Base-by-base conservation (phyloP, 2,797 vertebrate genomes). In the Amazonetta brasiliensis region DNA sequence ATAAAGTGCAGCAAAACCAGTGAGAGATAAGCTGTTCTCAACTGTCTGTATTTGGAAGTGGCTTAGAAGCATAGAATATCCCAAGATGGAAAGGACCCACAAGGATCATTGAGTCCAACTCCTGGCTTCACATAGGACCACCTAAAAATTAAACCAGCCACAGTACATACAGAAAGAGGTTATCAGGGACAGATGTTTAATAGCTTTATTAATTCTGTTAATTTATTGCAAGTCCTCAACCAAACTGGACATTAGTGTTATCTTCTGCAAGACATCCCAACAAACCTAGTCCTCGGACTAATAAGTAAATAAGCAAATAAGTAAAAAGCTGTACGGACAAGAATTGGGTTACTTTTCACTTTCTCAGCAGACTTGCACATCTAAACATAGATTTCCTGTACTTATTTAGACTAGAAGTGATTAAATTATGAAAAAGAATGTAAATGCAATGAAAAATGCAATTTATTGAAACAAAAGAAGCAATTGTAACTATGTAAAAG, bases 161-260 rank as follows among this genome's bases (percentile, higher is more conserved):
- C 63, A 67, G 62, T 43, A 59, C 85, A 28, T 55, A 75, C 35
- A 52, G 72, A 94, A 94, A 89, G 69, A 82, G 75, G 87, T 94
- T 94, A 93, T 82, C 81, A 82, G 95, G 95, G 86, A 95, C 90
- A 46, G 55, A n/a, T 69, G 12, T 69, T 90, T 94, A 97, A 92
- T 93, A 94, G 87, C 82, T 96, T 97, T 86, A 87, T 96, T 94
- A 96, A 87, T 96, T 97, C 93, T 50, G 50, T 59, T 94, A 95
- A 64, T 85, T 97, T 97, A 94, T 87, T 86, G 67, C 55, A 91
- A 92, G 52, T 82, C 72, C 87, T 96, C 90, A 84, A 84, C 79
- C 81, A 95, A 80, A 95, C 60, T 82, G 94, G 95, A 96, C 96
- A 96, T 93, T 95, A 97, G 96, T 97, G 55, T 26, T 64, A 91